Conservation (phyloP, 2,888 invertebrate genomes). For the Pollenia labialis region DNA sequence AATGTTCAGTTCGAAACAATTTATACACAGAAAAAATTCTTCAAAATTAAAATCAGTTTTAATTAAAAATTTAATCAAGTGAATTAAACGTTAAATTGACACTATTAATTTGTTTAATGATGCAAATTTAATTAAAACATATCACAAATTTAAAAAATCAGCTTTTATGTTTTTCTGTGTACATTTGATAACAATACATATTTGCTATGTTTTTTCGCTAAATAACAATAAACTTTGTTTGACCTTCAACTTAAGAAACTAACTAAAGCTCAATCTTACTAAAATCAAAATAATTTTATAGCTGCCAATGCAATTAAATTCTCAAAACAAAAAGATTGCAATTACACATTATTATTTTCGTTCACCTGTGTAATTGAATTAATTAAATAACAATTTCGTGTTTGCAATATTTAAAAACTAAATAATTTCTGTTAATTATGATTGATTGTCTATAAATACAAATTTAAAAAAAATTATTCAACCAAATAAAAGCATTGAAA, state of each 20-base stretch:
- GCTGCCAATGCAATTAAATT: background rate
- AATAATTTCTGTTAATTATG: slow-evolving; percentile 63
- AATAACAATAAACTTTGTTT: too few relatives aligned
- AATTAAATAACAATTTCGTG: slow-evolving; percentile 34
- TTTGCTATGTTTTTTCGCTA: too few relatives aligned
- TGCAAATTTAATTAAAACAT: too few relatives aligned
- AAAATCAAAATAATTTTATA: background rate
- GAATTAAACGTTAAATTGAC: too few relatives aligned
- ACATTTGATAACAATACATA: too few relatives aligned
- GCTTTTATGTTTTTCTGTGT: too few relatives aligned
- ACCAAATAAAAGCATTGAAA: slow-evolving; percentile 19
- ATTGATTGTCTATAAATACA: slow-evolving; percentile 63
- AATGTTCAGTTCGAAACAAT: too few relatives aligned
- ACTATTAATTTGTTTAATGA: too few relatives aligned
- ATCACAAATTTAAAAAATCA: too few relatives aligned
- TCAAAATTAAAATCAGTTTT: too few relatives aligned
- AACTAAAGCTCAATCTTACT: background rate
- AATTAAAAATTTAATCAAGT: too few relatives aligned
- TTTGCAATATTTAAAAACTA: slow-evolving; percentile 4
- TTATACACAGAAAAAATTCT: too few relatives aligned
- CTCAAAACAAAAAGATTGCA: background rate
- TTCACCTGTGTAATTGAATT: slow-evolving; percentile 23
- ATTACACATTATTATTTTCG: background rate
- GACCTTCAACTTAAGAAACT: background rate
- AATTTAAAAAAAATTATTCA: background rate